Base-by-base conservation (phyloP, 2,797 vertebrate species). In the Spinus pinus region DNA sequence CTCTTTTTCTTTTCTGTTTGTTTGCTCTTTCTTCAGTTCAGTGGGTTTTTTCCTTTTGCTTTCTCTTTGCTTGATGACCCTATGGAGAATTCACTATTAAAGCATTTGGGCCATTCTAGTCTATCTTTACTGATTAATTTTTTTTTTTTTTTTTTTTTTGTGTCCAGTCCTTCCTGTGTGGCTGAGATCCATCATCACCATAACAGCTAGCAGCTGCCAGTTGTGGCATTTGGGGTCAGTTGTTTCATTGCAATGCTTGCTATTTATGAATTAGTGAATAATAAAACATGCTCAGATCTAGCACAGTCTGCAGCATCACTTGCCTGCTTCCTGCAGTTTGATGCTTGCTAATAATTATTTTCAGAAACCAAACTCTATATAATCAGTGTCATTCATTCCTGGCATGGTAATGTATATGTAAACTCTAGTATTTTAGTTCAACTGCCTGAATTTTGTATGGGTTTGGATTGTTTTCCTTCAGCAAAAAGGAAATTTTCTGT, bases 221-320 rank as follows among this genome's bases (percentile, higher is more conserved):
- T 87, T 97, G 87, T 93, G 96, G 95, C 95, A 87, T 51, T 96
- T 96, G 94, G 84, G 95, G 97, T 97, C 94, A 97, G 97, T 97
- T 97, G 58, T 94, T 96, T 78, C 60, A 69, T 94, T 93, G 44
- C 75, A 58, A 81, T 95, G 78, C 51, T 87, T 96, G 66, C 56
- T 93, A 35, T 88, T 97, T 96, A 88, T 66, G 56, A 72, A 78
- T 62, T 67, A 9, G 70, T 95, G 93, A 94, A 66, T 78, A 72
- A 30, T 93, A 85, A 86, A 86, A 85, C 21, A 16, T 86, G 14
- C 67, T 97, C 31, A 82, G 70, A 44, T 86, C 42, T 94, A 94
- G 71, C 18, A 14, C 67, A 88, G 77, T 90, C 57, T 95, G 90
- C 31, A 90, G 21, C 61, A 70, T 83, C 89, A 46, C 39, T 80